Conservation (phyloP, 2,113 vertebrate species). For the Melanostigma gelatinosum region DNA sequence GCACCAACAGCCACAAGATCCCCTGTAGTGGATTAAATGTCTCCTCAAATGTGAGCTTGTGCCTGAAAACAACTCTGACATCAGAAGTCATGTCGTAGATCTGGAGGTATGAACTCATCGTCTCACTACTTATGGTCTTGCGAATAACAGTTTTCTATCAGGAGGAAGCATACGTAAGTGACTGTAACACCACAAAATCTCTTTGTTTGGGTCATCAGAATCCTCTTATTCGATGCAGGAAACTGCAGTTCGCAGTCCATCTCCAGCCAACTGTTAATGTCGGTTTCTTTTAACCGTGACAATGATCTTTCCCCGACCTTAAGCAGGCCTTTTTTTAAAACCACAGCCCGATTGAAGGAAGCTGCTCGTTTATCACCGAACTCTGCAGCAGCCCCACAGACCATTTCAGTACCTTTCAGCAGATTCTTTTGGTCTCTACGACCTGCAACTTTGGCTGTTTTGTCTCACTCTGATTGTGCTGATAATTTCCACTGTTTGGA, state of each 20-base stretch:
- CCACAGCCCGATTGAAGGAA: not conserved
- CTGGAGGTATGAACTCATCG: not conserved
- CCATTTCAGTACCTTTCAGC: not conserved
- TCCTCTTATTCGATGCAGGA: no score
- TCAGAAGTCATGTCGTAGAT: not conserved
- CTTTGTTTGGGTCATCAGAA: not conserved
- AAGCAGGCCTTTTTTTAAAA: no score
- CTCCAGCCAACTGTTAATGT: no score
- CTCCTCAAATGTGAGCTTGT: not conserved
- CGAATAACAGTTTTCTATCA: not conserved
- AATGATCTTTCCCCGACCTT: not conserved
- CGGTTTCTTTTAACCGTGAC: no score
- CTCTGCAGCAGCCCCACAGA: not conserved
- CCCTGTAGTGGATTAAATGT: slow-evolving; percentile 22
- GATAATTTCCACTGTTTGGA: no score
- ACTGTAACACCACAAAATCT: not conserved
- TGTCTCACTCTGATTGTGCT: not conserved
- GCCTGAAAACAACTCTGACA: not conserved
- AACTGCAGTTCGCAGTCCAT: not conserved
- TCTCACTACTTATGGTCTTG: not conserved
- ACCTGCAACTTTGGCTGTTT: not conserved
- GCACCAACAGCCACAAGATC: slow-evolving; percentile 5
- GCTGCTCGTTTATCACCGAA: not conserved
- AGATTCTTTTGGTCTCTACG: not conserved
- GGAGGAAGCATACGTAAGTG: not conserved